These are phyloP conservation scores for Pipistrellus pygmaeus DNA, from an alignment of 2,797 vertebrate genomes.

Conservation along the genomic window DNA sequence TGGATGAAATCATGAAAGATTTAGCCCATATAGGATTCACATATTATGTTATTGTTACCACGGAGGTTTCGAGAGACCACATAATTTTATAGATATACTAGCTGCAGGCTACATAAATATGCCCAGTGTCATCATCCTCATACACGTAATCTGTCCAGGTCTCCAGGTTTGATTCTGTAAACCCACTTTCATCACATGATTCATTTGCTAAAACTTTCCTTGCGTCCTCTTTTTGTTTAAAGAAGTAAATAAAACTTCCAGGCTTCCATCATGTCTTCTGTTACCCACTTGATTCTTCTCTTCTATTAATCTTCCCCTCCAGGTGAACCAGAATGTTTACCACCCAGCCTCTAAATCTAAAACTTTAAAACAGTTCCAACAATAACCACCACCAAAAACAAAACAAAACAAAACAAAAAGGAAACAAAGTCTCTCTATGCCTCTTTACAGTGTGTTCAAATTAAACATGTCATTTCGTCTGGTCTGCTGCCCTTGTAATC, in stretches of 20 bases:
- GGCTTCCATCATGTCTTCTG: neutral
- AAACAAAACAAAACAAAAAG: neutral
- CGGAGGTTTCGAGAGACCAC: slow-evolving; percentile 11
- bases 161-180: slow-evolving; percentile 25
- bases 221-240: slow-evolving; percentile 27
- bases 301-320: neutral
- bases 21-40: slow-evolving; percentile 64
- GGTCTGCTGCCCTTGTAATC: neutral
- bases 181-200: neutral
- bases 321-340: neutral
- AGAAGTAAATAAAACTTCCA: slow-evolving; percentile 14
- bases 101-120: slow-evolving; percentile 26
- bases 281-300: neutral
- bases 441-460: neutral
- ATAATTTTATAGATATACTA: slow-evolving; percentile 63
- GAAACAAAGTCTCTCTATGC: neutral
- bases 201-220: slow-evolving; percentile 39
- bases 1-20: slow-evolving; percentile 69
- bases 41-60: slow-evolving; percentile 53
- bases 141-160: neutral
- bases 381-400: neutral
- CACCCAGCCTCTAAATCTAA: neutral
- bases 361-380: neutral
- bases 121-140: neutral
- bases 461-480: neutral